Percentiles rank a stretch among this genome's conserved stretches.
phyloP scores from a whole-genome alignment of 2,797 vertebrate genomes.

The Lagorchestes hirsutus region DNA sequence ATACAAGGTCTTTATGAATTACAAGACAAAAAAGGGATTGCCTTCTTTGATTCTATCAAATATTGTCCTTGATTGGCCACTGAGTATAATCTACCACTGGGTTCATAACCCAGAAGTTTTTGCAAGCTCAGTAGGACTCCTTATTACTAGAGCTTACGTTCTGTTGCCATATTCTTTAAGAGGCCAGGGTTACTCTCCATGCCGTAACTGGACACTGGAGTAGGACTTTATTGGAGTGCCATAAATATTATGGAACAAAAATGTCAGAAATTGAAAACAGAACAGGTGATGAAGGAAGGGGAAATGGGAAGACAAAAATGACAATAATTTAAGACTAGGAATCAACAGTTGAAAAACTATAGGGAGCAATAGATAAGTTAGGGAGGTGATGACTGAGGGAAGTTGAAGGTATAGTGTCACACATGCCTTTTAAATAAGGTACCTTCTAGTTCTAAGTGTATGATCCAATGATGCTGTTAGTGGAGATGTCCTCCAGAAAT shows the following conservation, averaged over 20 bases:
- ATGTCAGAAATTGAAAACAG: background rate
- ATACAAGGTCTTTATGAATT: background rate
- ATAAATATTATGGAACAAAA: background rate
- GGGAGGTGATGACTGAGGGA: background rate
- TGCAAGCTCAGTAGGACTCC: too few species aligned
- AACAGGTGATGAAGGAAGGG: background rate
- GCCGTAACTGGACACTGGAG: background rate
- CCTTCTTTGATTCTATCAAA: background rate
- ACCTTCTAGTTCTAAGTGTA: background rate
- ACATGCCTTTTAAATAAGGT: background rate
- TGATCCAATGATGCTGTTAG: background rate
- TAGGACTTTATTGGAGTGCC: background rate
- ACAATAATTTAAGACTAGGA: background rate
- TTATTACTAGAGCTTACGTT: background rate
- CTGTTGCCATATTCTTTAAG: background rate
- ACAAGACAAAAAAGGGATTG: background rate
- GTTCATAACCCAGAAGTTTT: background rate
- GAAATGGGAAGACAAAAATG: background rate
- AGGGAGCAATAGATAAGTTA: background rate
- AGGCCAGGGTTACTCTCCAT: background rate
- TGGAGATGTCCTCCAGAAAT: background rate
- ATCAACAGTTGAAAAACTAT: background rate
- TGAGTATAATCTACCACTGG: background rate
- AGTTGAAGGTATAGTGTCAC: background rate
- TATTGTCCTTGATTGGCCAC: background rate